A percentile compares a stretch with the other conserved stretches of the same genome.
phyloP scores from a whole-genome alignment of 2,888 invertebrate genomes.

The Conus canariensis region DNA sequence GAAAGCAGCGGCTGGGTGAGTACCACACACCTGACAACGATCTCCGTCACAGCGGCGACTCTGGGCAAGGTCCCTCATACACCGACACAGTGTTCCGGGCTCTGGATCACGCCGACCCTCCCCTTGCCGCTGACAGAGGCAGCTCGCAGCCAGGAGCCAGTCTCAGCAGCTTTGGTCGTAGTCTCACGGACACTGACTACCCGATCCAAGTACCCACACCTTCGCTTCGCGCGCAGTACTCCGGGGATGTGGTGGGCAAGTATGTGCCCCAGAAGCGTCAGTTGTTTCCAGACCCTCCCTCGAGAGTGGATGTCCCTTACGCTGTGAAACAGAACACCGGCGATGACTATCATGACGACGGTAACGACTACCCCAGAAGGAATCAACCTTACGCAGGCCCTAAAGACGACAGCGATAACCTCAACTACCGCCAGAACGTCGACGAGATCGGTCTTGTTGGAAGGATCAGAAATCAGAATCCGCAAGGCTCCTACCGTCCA shows the following conservation, averaged over 20 bases:
- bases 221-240: not conserved
- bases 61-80: not conserved
- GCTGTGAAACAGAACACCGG: not conserved
- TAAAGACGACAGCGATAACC: not conserved
- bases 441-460: not conserved
- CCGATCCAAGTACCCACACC: constrained; percentile 17
- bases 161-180: not conserved
- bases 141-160: not conserved
- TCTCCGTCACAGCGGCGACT: not conserved
- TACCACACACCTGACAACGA: not conserved
- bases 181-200: not conserved
- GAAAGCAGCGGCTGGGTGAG: not conserved
- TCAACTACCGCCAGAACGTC: not conserved
- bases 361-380: not conserved
- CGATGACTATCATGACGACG: not conserved
- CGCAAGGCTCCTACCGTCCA: not conserved
- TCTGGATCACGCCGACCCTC: not conserved
- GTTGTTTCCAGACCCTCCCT: not conserved
- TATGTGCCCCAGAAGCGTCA: not conserved
- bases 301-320: not conserved
- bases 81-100: not conserved
- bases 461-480: too few relatives aligned
- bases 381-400: not conserved
- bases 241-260: not conserved
- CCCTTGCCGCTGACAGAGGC: not conserved